Conservation (phyloP, 2,888 invertebrate genomes). For the Anthrax anthrax region DNA sequence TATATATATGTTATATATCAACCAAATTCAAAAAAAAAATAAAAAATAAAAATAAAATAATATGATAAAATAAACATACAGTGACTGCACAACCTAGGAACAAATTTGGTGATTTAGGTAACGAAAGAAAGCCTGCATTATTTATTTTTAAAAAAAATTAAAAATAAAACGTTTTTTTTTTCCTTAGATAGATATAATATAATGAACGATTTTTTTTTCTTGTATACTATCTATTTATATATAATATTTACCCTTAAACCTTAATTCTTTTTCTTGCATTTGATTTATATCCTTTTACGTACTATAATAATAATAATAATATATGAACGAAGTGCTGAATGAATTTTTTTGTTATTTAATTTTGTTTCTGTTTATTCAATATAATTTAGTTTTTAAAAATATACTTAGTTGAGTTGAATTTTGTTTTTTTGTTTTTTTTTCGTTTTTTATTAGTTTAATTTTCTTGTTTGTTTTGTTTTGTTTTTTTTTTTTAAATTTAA, state of each 20-base stretch:
- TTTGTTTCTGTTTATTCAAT: background rate
- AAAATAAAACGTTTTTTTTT: background rate
- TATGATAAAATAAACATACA: conserved; percentile 20
- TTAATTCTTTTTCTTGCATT: background rate
- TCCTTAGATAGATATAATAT: too few species aligned
- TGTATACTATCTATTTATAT: background rate
- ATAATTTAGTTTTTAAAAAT: background rate
- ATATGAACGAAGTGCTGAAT: background rate
- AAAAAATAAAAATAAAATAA: too few species aligned
- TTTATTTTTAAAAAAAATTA: conserved; percentile 1
- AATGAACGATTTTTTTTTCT: too few species aligned
- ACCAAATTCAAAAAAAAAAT: too few species aligned
- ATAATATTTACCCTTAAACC: background rate
- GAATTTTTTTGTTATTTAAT: too few species aligned
- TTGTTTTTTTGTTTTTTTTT: background rate
- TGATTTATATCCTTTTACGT: too few species aligned
- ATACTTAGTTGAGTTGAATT: too few species aligned
- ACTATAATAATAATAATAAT: background rate
- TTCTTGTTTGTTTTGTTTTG: background rate
- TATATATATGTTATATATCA: too few species aligned
- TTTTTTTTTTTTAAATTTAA: background rate
- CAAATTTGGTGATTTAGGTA: conserved; percentile 57
- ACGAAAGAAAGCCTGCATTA: conserved; percentile 18
- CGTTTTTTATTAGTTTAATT: background rate
- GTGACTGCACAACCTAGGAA: conserved; percentile 57